phyloP scores from a whole-genome alignment of 2,797 vertebrate genomes.

The Antennarius maculatus region DNA sequence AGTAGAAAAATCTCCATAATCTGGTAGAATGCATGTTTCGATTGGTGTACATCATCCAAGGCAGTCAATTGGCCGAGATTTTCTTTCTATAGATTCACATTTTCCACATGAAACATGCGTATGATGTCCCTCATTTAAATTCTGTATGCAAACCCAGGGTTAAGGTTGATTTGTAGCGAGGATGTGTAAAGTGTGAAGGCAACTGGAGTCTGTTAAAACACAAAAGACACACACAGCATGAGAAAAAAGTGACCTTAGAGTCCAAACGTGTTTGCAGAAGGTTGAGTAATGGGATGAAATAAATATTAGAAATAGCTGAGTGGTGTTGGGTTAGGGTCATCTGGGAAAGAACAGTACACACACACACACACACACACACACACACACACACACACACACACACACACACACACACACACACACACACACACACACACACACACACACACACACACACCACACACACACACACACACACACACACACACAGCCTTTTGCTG shows the following conservation, averaged over 20 bases:
- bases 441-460: too few species aligned
- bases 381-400: conserved; percentile 1
- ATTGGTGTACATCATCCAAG: conserved; percentile 1
- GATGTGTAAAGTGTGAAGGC: conserved; percentile 18
- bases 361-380: neutral
- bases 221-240: neutral
- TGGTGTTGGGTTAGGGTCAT: conserved; percentile 35
- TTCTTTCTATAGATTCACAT: conserved; percentile 13
- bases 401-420: too few species aligned
- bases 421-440: too few species aligned
- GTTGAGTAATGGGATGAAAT: conserved; percentile 23
- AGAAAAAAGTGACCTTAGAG: conserved; percentile 28
- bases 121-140: conserved; percentile 23
- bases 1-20: conserved; percentile 25
- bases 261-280: conserved; percentile 31
- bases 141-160: neutral
- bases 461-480: too few species aligned
- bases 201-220: conserved; percentile 15
- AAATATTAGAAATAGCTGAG: conserved; percentile 47
- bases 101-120: neutral
- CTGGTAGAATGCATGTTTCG: neutral
- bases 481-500: conserved; percentile 68
- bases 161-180: neutral
- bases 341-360: conserved; percentile 12
- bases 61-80: neutral